Evolutionary conservation across 2,113 vertebrate species (phyloP).

Genomic region (Chascanopsetta lugubris): DNA sequence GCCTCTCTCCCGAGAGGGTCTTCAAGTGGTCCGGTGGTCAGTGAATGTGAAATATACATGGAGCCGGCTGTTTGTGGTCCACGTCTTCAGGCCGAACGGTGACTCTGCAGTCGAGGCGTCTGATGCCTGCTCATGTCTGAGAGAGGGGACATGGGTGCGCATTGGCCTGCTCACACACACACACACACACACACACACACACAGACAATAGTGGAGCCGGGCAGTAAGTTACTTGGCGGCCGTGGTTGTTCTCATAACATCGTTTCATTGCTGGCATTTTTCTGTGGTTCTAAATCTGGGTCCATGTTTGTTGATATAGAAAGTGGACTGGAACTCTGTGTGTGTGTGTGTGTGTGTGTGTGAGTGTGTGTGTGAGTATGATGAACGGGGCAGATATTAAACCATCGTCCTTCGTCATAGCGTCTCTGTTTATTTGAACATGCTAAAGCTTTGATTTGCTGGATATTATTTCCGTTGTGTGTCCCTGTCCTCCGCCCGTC

Average conservation of each 20-base stretch:
- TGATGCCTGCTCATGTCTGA: slow-evolving; percentile 32
- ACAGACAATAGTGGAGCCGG: slow-evolving; percentile 13
- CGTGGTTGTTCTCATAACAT: slow-evolving; percentile 68
- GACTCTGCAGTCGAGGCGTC: slow-evolving; percentile 42
- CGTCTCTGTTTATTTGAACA: slow-evolving; percentile 53
- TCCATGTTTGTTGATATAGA: slow-evolving; percentile 71
- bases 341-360: slow-evolving; percentile 33
- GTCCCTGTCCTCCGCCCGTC: slow-evolving; percentile 1
- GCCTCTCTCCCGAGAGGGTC: slow-evolving; percentile 54
- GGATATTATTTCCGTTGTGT: slow-evolving; percentile 26
- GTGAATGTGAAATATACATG: slow-evolving; percentile 59
- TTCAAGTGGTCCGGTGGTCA: slow-evolving; percentile 60
- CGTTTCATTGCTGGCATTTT: slow-evolving; percentile 72
- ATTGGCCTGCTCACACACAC: background rate
- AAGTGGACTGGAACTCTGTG: slow-evolving; percentile 55
- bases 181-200: slow-evolving; percentile 5
- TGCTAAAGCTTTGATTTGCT: slow-evolving; percentile 49
- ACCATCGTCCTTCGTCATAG: slow-evolving; percentile 22
- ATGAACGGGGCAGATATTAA: slow-evolving; percentile 42
- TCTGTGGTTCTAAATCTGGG: slow-evolving; percentile 70
- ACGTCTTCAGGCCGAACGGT: slow-evolving; percentile 40
- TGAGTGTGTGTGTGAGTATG: slow-evolving; percentile 23
- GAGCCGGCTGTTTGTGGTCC: slow-evolving; percentile 47
- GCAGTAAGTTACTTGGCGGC: slow-evolving; percentile 38
- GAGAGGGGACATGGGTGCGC: slow-evolving; percentile 28